phyloP scores from a whole-genome alignment of 2,797 vertebrate genomes.

The Enteromius fasciolatus region DNA sequence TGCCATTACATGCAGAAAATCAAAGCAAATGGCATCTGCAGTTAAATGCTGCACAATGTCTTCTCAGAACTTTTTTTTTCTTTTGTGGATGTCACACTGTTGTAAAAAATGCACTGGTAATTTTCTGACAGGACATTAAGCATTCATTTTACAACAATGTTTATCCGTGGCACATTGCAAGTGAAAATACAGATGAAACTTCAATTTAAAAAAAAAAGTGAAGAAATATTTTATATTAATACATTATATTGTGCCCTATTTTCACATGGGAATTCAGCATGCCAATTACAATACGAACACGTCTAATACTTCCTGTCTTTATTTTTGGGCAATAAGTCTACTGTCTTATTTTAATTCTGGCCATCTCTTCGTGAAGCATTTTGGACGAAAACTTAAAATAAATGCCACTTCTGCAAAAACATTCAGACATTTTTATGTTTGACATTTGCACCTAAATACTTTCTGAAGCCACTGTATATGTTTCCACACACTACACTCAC shows the following conservation, averaged over 20 bases:
- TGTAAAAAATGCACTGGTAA: background rate
- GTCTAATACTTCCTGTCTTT: background rate
- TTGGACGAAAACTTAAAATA: background rate
- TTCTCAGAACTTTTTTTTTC: background rate
- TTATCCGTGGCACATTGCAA: background rate
- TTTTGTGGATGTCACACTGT: background rate
- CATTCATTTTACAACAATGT: background rate
- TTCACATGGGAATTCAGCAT: background rate
- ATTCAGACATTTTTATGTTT: background rate
- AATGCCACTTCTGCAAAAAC: background rate
- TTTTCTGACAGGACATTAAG: background rate
- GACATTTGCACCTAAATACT: constrained; percentile 15
- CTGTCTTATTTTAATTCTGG: background rate
- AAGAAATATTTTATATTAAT: background rate
- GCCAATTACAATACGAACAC: background rate
- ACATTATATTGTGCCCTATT: background rate
- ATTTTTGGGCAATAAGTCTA: background rate
- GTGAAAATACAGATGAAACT: background rate
- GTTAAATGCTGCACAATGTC: background rate
- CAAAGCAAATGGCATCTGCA: background rate
- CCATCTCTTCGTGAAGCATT: background rate
- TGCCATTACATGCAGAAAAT: background rate
- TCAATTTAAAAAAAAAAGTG: background rate
- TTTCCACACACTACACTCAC: constrained; percentile 6
- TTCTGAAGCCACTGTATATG: constrained; percentile 8